Percentiles rank a stretch among this genome's conserved stretches.
Conservation (phyloP, 2,113 vertebrate species). For the Peromyscus californicus region DNA sequence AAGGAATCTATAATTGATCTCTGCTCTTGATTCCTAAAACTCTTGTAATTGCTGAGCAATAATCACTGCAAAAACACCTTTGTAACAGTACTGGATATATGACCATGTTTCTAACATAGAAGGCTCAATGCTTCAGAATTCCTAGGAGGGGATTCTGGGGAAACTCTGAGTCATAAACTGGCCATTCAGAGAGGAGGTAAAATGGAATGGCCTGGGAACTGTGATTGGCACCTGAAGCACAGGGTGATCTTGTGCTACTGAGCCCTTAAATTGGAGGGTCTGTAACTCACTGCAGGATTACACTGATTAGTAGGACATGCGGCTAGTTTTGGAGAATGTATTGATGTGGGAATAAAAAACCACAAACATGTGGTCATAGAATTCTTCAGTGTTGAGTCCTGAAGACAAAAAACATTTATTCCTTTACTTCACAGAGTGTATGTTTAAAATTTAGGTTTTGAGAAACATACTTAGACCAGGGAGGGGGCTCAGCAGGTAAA, state of each 20-base stretch:
- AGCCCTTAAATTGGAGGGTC: not conserved
- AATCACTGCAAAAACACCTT: accelerated
- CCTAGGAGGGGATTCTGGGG: no score
- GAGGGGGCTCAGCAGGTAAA: not conserved
- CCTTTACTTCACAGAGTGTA: not conserved
- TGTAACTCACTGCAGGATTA: not conserved
- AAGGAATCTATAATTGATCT: not conserved
- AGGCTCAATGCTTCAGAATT: not conserved
- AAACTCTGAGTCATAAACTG: not conserved
- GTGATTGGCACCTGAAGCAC: not conserved
- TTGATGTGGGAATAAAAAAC: not conserved
- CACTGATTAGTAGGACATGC: not conserved
- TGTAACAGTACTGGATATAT: not conserved
- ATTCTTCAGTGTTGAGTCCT: not conserved
- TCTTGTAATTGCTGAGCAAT: not conserved
- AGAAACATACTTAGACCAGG: not conserved
- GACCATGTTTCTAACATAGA: not conserved
- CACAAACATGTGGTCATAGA: not conserved
- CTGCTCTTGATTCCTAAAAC: not conserved
- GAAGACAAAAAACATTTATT: not conserved
- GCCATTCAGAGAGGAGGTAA: not conserved
- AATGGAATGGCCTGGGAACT: not conserved
- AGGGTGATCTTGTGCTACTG: not conserved
- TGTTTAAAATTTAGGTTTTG: constrained; percentile 11
- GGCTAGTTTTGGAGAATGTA: not conserved